Base-by-base conservation (phyloP, 64 coral and sea anemone genomes). In the Montipora efflorescens region DNA sequence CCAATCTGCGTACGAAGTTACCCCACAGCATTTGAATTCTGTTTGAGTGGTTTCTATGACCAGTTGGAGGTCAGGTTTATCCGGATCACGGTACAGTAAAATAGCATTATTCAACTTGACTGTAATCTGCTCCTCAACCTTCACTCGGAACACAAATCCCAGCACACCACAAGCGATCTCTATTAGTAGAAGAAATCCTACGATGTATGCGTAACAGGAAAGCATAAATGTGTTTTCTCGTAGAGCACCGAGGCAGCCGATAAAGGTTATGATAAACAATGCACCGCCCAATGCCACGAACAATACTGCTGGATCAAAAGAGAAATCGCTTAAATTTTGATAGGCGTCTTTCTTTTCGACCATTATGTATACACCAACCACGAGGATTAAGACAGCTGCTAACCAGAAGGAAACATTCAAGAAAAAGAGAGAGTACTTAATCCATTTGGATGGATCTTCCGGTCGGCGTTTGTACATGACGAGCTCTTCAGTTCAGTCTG, bases 141-240 rank as follows among this genome's bases (percentile, higher is more conserved):
- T 93, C 19, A 80, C 83, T 13, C 69, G 72, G 59, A 79, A 88
- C 22, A 81, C 5, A 15, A 80, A 93, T 5, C 59, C 92, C 3
- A 93, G 6, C 3, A 25, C 62, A 49, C 70, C 92, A 81, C 75
- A 77, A 19, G 53, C 23, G 19, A 93, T 19, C 22, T 88, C 59
- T 2, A 93, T n/a, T 1, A 93, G 23, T 6, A 93, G 18, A 88
- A 87, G 62, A 20, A 75, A 13, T 3, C 72, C 44, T 46, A 93
- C 48, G 50, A 88, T 88, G 47, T 10, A 13, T 4, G 47, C 46
- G 48, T 93, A 93, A 48, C 18, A 67, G 59, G 46, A 55, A 43
- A 93, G 77, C 62, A 93, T 69, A 44, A 58, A 80, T 19, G 92
- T 93, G 70, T 93, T 93, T 71, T 93, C 92, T 44, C 92, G 74